A percentile compares a stretch with the other conserved stretches of the same genome.
These are phyloP conservation scores for Anguilla anguilla DNA, from an alignment of 2,797 vertebrate species.

Conservation along the genomic window DNA sequence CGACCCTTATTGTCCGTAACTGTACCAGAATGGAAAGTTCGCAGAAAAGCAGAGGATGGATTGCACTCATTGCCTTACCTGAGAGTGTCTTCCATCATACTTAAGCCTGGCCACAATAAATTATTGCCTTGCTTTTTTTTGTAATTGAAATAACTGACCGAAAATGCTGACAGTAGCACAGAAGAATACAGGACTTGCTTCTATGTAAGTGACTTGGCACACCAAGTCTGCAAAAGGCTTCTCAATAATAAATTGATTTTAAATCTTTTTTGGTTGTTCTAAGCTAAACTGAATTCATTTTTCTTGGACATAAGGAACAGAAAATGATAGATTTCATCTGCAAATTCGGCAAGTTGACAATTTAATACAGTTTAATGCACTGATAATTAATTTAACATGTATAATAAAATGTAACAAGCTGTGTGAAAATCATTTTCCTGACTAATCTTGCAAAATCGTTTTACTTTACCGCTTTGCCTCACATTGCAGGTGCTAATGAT, in stretches of 20 bases:
- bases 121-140: conserved; percentile 45
- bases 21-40: conserved; percentile 54
- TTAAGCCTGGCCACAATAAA: conserved; percentile 55
- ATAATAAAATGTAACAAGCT: neutral
- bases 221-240: neutral
- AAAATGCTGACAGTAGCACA: conserved; percentile 55
- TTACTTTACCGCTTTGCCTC: neutral
- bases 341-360: neutral
- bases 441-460: neutral
- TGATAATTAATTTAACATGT: neutral
- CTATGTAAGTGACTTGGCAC: conserved; percentile 6
- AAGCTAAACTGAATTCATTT: conserved; percentile 34
- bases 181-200: conserved; percentile 42
- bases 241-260: conserved; percentile 47
- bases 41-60: conserved; percentile 41
- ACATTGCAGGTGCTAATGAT: neutral
- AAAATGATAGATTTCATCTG: neutral
- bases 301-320: conserved; percentile 17
- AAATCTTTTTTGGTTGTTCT: conserved; percentile 34
- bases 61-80: conserved; percentile 35
- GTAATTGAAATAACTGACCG: conserved; percentile 51
- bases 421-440: neutral
- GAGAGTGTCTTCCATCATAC: conserved; percentile 36
- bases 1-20: conserved; percentile 58
- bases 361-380: neutral